Evolutionary conservation across 2,888 invertebrate species (phyloP).

Genomic region (Gari tellinella): DNA sequence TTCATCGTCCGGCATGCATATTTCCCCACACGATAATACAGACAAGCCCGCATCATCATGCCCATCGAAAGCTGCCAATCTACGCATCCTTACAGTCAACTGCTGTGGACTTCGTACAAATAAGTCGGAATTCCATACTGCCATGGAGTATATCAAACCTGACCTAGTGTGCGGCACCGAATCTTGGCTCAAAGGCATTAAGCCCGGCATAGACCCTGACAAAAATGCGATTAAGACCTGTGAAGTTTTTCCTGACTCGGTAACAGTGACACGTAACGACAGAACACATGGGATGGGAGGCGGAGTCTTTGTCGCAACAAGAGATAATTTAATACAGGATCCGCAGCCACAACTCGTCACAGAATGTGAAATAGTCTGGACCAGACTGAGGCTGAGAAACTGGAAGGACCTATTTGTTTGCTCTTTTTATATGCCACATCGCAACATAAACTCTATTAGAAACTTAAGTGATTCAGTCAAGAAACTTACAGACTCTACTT

Average conservation of each 20-base stretch:
- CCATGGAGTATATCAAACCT: constrained; percentile 23
- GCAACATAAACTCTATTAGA: constrained; percentile 7
- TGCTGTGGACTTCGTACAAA: constrained; percentile 16
- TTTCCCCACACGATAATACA: too few relatives aligned
- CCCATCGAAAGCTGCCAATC: constrained; percentile 10
- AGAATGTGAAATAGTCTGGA: constrained; percentile 37
- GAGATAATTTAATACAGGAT: constrained; percentile 1
- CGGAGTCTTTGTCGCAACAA: constrained; percentile 20
- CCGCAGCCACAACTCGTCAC: constrained; percentile 21
- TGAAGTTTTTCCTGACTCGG: constrained; percentile 15
- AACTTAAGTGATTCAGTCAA: constrained; percentile 16
- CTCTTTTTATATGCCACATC: constrained; percentile 45
- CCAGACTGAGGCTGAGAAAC: constrained; percentile 10
- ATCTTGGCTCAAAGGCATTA: constrained; percentile 28
- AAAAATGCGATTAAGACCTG: constrained; percentile 19
- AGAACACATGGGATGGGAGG: constrained; percentile 16
- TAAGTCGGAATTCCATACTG: constrained; percentile 15
- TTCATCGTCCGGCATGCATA: too few relatives aligned
- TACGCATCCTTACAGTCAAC: constrained; percentile 17
- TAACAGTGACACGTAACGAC: constrained; percentile 24
- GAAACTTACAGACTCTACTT: not conserved
- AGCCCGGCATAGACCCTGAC: constrained; percentile 26
- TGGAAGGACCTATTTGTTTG: constrained; percentile 18
- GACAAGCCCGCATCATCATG: too few relatives aligned
- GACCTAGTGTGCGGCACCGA: constrained; percentile 30